A percentile compares a stretch with the other conserved stretches of the same genome.
phyloP scores from a whole-genome alignment of 1,140 invertebrate species.

The Doryteuthis pealeii region DNA sequence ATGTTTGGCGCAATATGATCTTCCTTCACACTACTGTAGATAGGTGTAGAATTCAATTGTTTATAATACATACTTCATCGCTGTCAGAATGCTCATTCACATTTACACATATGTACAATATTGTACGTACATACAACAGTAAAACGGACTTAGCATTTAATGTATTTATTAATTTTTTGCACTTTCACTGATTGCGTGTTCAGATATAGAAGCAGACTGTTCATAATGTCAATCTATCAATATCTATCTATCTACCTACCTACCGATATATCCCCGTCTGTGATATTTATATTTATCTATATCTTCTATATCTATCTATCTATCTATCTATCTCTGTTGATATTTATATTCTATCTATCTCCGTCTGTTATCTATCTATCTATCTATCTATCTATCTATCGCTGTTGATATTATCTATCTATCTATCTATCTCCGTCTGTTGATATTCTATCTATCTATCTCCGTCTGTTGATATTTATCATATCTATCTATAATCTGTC shows the following conservation, averaged over 20 bases:
- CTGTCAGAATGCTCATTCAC: neutral
- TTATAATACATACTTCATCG: neutral
- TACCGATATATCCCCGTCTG: neutral
- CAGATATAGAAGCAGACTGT: neutral
- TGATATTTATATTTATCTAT: neutral
- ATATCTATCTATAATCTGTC: neutral
- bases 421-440: too few species aligned
- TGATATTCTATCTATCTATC: too few species aligned
- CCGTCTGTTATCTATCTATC: too few species aligned
- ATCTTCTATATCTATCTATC: too few species aligned
- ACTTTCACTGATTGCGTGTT: neutral
- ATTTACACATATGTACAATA: too few species aligned
- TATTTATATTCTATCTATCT: too few species aligned
- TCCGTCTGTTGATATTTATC: neutral
- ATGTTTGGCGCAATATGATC: neutral
- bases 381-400: too few species aligned
- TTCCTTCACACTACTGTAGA: neutral
- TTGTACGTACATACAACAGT: too few species aligned
- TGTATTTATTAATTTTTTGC: neutral
- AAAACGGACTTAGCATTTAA: neutral
- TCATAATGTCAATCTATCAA: neutral
- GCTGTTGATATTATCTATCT: too few species aligned
- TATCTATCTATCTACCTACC: too few species aligned
- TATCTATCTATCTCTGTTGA: too few species aligned
- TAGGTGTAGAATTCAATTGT: too few species aligned